phyloP scores from a whole-genome alignment of 2,797 vertebrate species.

The Micrastur ruficollis region DNA sequence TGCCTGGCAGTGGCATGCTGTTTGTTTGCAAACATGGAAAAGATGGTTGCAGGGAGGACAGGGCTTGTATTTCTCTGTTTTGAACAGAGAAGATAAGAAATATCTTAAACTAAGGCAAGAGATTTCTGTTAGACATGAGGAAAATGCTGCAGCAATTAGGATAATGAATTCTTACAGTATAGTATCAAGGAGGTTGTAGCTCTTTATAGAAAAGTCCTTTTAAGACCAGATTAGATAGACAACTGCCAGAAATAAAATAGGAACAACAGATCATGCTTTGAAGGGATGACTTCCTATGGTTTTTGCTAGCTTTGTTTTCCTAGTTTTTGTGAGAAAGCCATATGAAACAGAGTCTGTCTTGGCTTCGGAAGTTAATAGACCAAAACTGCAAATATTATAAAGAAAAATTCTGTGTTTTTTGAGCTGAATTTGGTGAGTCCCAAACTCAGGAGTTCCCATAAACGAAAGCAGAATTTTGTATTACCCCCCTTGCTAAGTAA shows the following conservation, averaged over 20 bases:
- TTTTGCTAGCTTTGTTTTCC: not conserved
- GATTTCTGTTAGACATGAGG: not conserved
- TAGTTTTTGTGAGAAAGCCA: not conserved
- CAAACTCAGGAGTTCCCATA: not conserved
- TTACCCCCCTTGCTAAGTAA: not conserved
- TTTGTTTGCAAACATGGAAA: not conserved
- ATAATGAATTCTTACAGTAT: not conserved
- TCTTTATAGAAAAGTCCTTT: not conserved
- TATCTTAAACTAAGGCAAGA: not conserved
- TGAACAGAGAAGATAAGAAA: not conserved
- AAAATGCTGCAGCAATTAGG: not conserved
- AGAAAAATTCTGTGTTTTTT: not conserved
- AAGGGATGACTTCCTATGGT: not conserved
- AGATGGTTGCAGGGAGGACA: not conserved
- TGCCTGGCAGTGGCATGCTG: fast-evolving
- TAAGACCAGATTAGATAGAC: not conserved
- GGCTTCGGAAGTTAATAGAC: not conserved
- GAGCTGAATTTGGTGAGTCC: not conserved
- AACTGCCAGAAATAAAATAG: not conserved
- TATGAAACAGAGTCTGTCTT: not conserved
- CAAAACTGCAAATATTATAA: not conserved
- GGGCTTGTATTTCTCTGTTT: not conserved
- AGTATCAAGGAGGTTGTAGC: not conserved
- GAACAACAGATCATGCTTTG: not conserved
- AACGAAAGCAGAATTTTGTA: not conserved